Evolutionary conservation across 2,797 vertebrate genomes (phyloP).

Genomic region (Sebastes wilsoni): DNA sequence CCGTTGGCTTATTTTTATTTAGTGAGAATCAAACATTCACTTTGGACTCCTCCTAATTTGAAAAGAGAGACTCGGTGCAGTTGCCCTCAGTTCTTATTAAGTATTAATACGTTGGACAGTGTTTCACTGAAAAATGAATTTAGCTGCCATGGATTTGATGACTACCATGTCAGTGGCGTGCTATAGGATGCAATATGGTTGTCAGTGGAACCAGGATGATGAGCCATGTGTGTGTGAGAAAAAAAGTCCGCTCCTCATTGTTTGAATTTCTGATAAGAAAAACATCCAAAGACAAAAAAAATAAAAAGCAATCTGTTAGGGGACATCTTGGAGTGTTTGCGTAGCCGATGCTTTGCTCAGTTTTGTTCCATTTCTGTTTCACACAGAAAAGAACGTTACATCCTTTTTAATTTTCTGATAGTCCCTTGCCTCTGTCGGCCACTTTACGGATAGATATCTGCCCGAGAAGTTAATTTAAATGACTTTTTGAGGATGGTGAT

Average conservation of each 20-base stretch:
- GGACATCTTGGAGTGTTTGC: conserved; percentile 65
- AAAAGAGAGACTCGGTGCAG: conserved; percentile 37
- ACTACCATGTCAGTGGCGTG: conserved; percentile 29
- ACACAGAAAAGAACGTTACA: conserved; percentile 48
- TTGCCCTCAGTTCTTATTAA: conserved; percentile 50
- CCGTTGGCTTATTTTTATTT: conserved; percentile 74
- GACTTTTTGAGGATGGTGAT: conserved; percentile 73
- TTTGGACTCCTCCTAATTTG: conserved; percentile 63
- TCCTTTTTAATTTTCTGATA: conserved; percentile 78
- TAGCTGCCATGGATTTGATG: conserved; percentile 52
- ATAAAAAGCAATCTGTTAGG: conserved; percentile 52
- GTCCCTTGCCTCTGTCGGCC: conserved; percentile 65
- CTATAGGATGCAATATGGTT: conserved; percentile 27
- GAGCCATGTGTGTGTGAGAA: not conserved
- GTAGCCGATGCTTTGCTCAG: conserved; percentile 22
- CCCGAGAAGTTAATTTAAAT: conserved; percentile 79
- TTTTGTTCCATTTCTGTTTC: conserved; percentile 70
- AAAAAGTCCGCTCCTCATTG: conserved; percentile 21
- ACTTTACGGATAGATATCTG: conserved; percentile 75
- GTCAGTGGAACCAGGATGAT: conserved; percentile 29
- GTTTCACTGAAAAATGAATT: conserved; percentile 63
- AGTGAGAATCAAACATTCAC: conserved; percentile 68
- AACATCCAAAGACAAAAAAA: conserved; percentile 39
- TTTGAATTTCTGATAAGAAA: conserved; percentile 51
- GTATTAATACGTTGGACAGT: conserved; percentile 53